phyloP scores from a whole-genome alignment of 2,888 invertebrate species.

The Diplazon laetatorius region DNA sequence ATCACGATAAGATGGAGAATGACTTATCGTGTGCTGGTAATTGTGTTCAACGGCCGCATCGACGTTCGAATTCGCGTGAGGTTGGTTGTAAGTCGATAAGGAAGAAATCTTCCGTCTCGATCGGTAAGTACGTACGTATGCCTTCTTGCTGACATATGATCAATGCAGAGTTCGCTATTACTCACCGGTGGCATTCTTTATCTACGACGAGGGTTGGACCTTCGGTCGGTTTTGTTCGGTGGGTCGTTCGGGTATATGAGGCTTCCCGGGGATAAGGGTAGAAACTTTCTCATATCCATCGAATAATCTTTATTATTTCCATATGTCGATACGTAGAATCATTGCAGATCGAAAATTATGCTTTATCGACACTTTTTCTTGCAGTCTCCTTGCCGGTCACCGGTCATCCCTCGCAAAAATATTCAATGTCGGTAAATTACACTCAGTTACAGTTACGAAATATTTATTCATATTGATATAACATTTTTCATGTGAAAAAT shows the following conservation, averaged over 20 bases:
- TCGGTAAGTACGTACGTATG: constrained; percentile 1
- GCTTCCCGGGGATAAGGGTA: not conserved
- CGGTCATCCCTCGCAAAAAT: not conserved
- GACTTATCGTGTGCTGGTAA: not conserved
- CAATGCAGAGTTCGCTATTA: constrained; percentile 9
- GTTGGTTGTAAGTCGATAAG: not conserved
- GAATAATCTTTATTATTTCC: not conserved
- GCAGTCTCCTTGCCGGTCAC: not conserved
- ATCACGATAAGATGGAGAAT: constrained; percentile 2
- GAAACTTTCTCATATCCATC: not conserved
- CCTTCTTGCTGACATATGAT: not conserved
- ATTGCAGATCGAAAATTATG: not conserved
- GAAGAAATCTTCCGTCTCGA: not conserved
- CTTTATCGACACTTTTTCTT: not conserved
- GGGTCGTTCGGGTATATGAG: not conserved
- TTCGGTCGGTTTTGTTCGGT: no score
- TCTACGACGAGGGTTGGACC: not conserved
- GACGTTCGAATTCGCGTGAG: not conserved
- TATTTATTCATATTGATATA: no score
- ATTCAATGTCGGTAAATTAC: no score
- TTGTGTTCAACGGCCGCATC: not conserved
- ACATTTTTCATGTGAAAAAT: no score
- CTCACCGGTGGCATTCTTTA: not conserved
- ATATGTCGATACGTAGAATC: not conserved
- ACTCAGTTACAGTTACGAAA: no score